Percentiles rank a stretch among this genome's conserved stretches.
Evolutionary conservation across 2,888 invertebrate species (phyloP).

Genomic region (Eupithecia subfuscata): DNA sequence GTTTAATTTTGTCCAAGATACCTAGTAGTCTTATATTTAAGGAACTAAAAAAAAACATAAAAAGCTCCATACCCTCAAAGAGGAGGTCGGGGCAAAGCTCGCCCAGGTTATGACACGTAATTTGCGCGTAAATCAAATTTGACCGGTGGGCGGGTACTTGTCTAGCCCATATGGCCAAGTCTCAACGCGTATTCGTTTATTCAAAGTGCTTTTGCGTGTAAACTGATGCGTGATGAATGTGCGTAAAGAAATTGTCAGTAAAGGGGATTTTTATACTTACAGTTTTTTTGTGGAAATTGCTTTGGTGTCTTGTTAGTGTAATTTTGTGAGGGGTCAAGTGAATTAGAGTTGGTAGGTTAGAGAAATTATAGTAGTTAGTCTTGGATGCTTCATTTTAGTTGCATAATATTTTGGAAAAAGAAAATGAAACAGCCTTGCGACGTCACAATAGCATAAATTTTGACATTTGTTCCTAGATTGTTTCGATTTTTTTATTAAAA

Average conservation of each 20-base stretch:
- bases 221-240: constrained; percentile 72
- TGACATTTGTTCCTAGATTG: neutral
- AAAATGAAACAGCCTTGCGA: neutral
- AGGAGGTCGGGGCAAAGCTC: constrained; percentile 54
- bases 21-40: neutral
- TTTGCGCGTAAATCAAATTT: constrained; percentile 84
- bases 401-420: neutral
- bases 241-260: constrained; percentile 43
- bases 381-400: neutral
- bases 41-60: neutral
- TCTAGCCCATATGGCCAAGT: constrained; percentile 81
- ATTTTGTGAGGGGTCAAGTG: constrained; percentile 15
- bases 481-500: neutral
- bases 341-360: neutral
- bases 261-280: constrained; percentile 18
- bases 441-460: neutral
- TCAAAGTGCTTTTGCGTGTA: constrained; percentile 77
- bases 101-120: constrained; percentile 81
- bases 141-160: constrained; percentile 80
- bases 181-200: constrained; percentile 50
- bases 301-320: constrained; percentile 15
- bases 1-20: neutral
- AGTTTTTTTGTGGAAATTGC: constrained; percentile 18
- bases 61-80: constrained; percentile 48
- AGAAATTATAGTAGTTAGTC: neutral